Percentiles rank a stretch among this genome's conserved stretches.
Evolutionary conservation across 2,888 invertebrate species (phyloP).

Genomic region (Mimas tiliae): DNA sequence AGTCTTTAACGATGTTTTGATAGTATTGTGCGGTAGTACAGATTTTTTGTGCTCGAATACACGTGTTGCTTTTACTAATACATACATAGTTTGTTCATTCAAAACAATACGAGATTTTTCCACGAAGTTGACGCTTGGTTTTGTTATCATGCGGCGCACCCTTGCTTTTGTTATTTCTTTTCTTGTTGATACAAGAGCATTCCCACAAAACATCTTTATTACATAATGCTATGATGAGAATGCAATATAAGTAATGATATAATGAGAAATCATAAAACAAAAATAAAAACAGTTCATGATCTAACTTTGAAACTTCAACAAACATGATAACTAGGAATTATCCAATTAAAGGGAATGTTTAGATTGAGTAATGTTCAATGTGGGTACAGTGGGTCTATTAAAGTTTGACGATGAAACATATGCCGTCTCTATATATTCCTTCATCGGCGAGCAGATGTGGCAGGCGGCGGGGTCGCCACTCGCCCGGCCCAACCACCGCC

Average conservation of each 20-base stretch:
- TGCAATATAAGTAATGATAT: neutral
- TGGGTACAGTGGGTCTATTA: constrained; percentile 32
- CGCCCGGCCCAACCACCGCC: constrained; percentile 52
- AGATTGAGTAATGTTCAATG: constrained; percentile 27
- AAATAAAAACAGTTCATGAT: neutral
- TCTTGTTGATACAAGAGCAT: neutral
- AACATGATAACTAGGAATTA: constrained; percentile 27
- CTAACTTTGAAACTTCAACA: neutral
- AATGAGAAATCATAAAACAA: neutral
- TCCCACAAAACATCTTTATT: neutral
- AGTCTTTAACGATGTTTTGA: constrained; percentile 24
- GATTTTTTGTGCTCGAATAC: constrained; percentile 15
- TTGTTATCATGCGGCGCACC: constrained; percentile 5
- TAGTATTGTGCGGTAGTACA: constrained; percentile 22
- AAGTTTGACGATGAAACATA: constrained; percentile 53
- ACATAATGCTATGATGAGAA: neutral
- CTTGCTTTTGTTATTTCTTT: neutral
- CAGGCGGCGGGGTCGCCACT: constrained; percentile 61
- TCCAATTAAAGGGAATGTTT: constrained; percentile 36
- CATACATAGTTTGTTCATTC: neutral
- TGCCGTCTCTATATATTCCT: constrained; percentile 68
- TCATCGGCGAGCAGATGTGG: constrained; percentile 71
- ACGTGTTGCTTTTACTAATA: constrained; percentile 20
- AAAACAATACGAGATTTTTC: constrained; percentile 10
- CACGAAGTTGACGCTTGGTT: constrained; percentile 11